Evolutionary conservation across 1,140 invertebrate species (phyloP).

Genomic region (Caerostris darwini): DNA sequence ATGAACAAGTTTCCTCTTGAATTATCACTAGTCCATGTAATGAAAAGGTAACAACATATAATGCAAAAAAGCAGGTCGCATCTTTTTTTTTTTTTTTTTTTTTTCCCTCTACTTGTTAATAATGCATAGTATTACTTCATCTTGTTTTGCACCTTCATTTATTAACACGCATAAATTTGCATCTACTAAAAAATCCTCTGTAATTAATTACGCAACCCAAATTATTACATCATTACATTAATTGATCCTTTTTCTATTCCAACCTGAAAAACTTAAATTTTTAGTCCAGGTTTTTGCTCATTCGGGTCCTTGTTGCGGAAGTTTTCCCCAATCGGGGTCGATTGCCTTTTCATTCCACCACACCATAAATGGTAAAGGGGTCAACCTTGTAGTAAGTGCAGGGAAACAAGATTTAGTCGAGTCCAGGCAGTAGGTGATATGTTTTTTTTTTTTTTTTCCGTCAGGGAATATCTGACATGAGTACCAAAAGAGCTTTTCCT

Average conservation of each 20-base stretch:
- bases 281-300: neutral
- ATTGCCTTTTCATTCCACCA: neutral
- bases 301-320: slow-evolving; percentile 14
- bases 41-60: no score
- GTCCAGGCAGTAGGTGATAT: slow-evolving; percentile 30
- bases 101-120: no score
- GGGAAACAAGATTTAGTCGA: slow-evolving; percentile 53
- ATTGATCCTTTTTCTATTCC: neutral
- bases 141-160: neutral
- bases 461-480: slow-evolving; percentile 32
- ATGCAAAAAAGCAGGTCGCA: no score
- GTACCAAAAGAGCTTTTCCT: slow-evolving; percentile 16
- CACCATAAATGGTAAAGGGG: slow-evolving; percentile 69
- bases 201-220: neutral
- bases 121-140: neutral
- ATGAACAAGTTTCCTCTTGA: no score
- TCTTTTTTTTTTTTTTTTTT: no score
- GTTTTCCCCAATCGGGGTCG: slow-evolving; percentile 48
- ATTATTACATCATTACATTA: slow-evolving; percentile 1
- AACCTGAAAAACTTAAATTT: slow-evolving; percentile 11
- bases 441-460: neutral
- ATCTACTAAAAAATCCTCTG: neutral
- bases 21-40: no score
- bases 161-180: neutral
- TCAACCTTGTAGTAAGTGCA: neutral